Base-by-base conservation (phyloP, 1,140 invertebrate species). In the Phymastichus coffea region DNA sequence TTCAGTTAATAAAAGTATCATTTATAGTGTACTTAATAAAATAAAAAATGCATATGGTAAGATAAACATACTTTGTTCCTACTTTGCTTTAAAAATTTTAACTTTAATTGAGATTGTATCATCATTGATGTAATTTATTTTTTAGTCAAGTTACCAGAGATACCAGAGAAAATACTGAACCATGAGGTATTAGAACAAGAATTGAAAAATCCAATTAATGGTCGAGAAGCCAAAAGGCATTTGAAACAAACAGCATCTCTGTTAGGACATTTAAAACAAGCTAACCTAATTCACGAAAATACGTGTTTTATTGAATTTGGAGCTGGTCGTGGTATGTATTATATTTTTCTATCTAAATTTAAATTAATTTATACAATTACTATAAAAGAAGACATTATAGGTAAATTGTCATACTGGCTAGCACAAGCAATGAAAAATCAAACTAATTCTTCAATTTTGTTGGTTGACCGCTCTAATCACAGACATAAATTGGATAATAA, bases 291-390 rank as follows among this genome's bases (percentile, higher is more conserved):
- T 1, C 59, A 66, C 19, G 71, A 84, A 3, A 67, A 82, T 51
- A 87, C 86, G 0, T 88, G 88, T 72, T 93, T 85, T 69, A 85
- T 94, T 51, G 93, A 95, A 75, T 88, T 94, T 74, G 92, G 93
- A 8, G 91, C 92, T 22, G 92, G 93, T n/a, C 91, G 89, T 85
- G 92, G 91, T 84, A 78, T 70, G 49, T n/a, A n/a, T n/a, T n/a
- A n/a, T n/a, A n/a, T n/a, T n/a, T n/a, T n/a, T n/a, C n/a, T 19
- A 33, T 37, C 10, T 30, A 23, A 1, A 33, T n/a, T n/a, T n/a
- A n/a, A n/a, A n/a, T n/a, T n/a, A n/a, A n/a, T n/a, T n/a, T n/a
- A n/a, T 43, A 17, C 12, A 52, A 41, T 51, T 43, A 57, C 67
- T 64, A 57, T 7, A 33, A 33, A 33, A 33, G 12, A 33, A 7